Conservation (phyloP, 2,888 invertebrate species). For the Drosophila neonasuta region DNA sequence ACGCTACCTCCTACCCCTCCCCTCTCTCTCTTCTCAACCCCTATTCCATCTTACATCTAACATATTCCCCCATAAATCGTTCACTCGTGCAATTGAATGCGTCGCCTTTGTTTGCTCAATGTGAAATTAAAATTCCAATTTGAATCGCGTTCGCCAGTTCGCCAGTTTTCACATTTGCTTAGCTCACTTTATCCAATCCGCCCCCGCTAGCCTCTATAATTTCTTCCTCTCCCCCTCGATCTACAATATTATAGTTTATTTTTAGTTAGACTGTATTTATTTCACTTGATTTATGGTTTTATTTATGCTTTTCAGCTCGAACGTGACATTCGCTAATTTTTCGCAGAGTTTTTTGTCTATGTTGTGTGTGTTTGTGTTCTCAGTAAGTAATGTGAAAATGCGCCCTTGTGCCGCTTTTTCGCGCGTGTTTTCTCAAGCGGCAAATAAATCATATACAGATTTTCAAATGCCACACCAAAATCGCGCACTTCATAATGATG, state of each 20-base stretch:
- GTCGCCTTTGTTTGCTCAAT: conserved; percentile 71
- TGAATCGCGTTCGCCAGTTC: conserved; percentile 35
- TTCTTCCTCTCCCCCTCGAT: background rate
- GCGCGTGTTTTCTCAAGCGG: conserved; percentile 29
- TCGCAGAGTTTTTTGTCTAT: conserved; percentile 20
- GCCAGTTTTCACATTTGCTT: conserved; percentile 10
- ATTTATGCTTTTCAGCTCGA: conserved; percentile 43
- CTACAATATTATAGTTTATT: conserved; percentile 4
- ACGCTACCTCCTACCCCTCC: conserved; percentile 14
- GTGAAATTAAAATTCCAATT: conserved; percentile 75
- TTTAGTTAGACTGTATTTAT: conserved; percentile 26
- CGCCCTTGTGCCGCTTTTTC: conserved; percentile 42
- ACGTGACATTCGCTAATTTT: conserved; percentile 72
- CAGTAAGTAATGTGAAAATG: conserved; percentile 5
- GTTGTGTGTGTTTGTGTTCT: background rate
- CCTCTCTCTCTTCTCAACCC: background rate
- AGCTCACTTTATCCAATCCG: conserved; percentile 1
- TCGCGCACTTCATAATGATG: background rate
- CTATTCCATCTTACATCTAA: background rate
- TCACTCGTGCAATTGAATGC: conserved; percentile 67
- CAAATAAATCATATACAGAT: conserved; percentile 46
- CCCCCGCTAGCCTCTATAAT: background rate
- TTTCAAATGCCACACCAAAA: conserved; percentile 19
- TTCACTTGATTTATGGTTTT: conserved; percentile 49
- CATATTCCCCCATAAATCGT: conserved; percentile 13